A percentile compares a stretch with the other conserved stretches of the same genome.
Conservation (phyloP, 2,797 vertebrate genomes). For the Myoxocephalus aenaeus region DNA sequence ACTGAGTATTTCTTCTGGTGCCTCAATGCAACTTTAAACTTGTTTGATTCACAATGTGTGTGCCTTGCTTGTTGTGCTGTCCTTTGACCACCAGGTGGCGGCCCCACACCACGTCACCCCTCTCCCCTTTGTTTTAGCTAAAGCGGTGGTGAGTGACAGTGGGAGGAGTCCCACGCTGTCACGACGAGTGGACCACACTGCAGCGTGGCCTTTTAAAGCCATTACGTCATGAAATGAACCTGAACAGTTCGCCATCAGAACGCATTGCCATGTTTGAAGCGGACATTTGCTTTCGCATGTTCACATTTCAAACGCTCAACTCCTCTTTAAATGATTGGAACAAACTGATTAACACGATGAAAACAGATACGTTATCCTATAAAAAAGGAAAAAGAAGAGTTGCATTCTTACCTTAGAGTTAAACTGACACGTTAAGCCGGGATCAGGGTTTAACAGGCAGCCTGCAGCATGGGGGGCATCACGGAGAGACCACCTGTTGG, state of each 20-base stretch:
- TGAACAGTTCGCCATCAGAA: not conserved
- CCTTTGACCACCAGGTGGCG: slow-evolving; percentile 52
- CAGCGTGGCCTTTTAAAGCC: not conserved
- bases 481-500: slow-evolving; percentile 49
- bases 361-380: not conserved
- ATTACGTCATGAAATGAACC: not conserved
- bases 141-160: not conserved
- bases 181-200: slow-evolving; percentile 42
- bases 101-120: not conserved
- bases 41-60: not conserved
- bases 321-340: not conserved
- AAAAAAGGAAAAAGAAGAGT: not conserved
- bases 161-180: not conserved
- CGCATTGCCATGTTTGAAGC: too few relatives aligned
- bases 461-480: slow-evolving; percentile 23
- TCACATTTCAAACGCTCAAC: not conserved
- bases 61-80: too few relatives aligned
- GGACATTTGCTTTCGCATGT: not conserved
- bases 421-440: not conserved
- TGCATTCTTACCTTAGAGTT: not conserved
- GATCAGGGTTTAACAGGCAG: slow-evolving; percentile 80
- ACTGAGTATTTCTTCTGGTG: not conserved
- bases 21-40: not conserved
- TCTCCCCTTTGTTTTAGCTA: too few relatives aligned
- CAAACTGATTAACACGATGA: not conserved